Evolutionary conservation across 1,140 invertebrate species (phyloP), one percentile per base, ranked within the genome.

Genomic region (Drosophila seguyi): DNA sequence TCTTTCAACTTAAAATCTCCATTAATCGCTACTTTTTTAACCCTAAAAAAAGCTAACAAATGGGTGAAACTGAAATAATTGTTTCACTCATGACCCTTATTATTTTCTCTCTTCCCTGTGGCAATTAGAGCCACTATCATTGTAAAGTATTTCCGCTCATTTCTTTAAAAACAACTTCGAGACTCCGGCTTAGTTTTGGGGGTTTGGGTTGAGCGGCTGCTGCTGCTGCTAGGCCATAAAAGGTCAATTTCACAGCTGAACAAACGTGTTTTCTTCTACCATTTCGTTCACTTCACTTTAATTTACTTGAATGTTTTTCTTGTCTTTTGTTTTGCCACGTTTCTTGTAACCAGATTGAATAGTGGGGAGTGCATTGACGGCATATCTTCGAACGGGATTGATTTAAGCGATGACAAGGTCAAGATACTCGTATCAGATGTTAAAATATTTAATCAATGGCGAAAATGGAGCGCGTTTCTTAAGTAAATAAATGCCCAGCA

Each of bases 201-300:
- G 59, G 42, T 65, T 65, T 56, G 36, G 60, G 53, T 27, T 57
- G 36, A 56, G 41, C 22, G 34, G 50, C 50, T 53, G 50, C 31
- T 52, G 48, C 50, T 11, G 50, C 31, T 55, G 52, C 14, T 67
- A 39, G 76, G 72, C 84, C 81, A 81, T 84, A 87, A 88, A 87
- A 87, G 84, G 84, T 87, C 72, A 88, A 87, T 87, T 87, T 88
- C 76, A 88, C 85, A 88, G 84, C 80, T 81, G 77, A 90, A 77
- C 77, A 90, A 88, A 88, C 84, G 80, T 81, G 84, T 90, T 87
- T 87, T 55, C 52, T 68, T 41, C 44, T 53, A 42, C 58, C 48
- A 18, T 48, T 66, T 57, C 34, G 52, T 55, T 55, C 52, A 66
- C 62, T 71, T 65, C 25, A 50, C 71, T 86, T 81, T 57, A 63